Conservation (phyloP, 2,113 vertebrate genomes). For the Atherinomorus stipes region DNA sequence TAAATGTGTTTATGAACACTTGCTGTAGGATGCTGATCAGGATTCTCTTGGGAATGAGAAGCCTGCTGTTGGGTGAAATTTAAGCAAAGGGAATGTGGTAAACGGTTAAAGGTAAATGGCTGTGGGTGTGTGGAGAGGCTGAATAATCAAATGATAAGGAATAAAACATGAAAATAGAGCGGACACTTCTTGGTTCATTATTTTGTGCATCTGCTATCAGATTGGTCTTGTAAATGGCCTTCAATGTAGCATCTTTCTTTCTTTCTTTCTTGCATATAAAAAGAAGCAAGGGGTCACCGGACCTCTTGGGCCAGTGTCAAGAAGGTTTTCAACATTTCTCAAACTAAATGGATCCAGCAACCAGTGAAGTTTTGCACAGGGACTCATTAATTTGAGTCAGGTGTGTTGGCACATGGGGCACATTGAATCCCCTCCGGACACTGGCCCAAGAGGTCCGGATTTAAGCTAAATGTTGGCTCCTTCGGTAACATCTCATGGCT, state of each 20-base stretch:
- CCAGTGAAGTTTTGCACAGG: too few species aligned
- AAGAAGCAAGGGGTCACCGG: too few species aligned
- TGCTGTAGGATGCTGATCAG: neutral
- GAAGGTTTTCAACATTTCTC: too few species aligned
- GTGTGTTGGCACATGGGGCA: too few species aligned
- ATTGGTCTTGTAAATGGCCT: neutral
- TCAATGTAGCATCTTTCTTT: too few species aligned
- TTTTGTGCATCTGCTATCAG: neutral
- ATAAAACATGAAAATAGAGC: conserved; percentile 23
- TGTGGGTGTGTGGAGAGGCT: conserved; percentile 19
- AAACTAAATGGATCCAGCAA: too few species aligned
- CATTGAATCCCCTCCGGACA: too few species aligned
- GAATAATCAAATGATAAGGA: conserved; percentile 10
- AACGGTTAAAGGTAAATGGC: neutral
- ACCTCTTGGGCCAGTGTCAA: too few species aligned
- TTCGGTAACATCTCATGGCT: neutral
- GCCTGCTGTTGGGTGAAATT: neutral
- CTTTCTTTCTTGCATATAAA: too few species aligned
- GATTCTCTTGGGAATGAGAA: conserved; percentile 8
- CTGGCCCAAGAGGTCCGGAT: too few species aligned
- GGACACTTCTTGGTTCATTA: too few species aligned
- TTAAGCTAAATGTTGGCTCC: conserved; percentile 13
- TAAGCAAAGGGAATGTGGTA: conserved; percentile 2
- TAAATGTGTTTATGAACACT: conserved; percentile 51
- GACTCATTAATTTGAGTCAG: too few species aligned